A percentile compares a stretch with the other conserved stretches of the same genome.
Conservation (phyloP, 2,113 vertebrate genomes). For the Pelmatolapia mariae region DNA sequence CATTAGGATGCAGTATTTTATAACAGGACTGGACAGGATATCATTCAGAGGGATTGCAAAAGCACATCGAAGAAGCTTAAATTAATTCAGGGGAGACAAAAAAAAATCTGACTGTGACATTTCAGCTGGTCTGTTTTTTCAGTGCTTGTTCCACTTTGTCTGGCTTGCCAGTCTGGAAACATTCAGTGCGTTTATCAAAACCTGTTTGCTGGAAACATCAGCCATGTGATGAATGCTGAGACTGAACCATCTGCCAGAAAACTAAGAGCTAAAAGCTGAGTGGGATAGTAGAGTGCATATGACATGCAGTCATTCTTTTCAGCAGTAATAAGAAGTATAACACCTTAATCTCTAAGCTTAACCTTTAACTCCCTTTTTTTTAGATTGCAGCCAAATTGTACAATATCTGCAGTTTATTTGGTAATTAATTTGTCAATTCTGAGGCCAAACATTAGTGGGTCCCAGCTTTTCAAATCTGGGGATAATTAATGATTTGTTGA, state of each 20-base stretch:
- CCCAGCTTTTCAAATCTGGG: neutral
- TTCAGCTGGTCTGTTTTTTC: neutral
- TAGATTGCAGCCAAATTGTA: neutral
- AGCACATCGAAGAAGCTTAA: neutral
- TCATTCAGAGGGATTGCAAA: neutral
- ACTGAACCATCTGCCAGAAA: neutral
- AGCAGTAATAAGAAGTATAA: neutral
- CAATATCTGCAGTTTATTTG: neutral
- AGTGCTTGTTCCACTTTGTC: neutral
- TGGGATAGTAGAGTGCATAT: neutral
- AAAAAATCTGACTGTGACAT: neutral
- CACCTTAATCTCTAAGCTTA: neutral
- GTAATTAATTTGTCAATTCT: neutral
- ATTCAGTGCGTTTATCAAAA: neutral
- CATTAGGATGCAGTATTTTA: neutral
- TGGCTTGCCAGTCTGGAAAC: neutral
- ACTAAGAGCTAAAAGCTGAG: neutral
- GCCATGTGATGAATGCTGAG: neutral
- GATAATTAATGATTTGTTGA: neutral
- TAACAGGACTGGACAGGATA: neutral
- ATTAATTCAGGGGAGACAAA: neutral
- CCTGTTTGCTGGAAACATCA: neutral
- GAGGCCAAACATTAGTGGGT: neutral
- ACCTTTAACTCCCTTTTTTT: neutral
- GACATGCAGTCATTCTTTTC: neutral